phyloP scores from a whole-genome alignment of 2,888 invertebrate species.

The Morpho helenor region DNA sequence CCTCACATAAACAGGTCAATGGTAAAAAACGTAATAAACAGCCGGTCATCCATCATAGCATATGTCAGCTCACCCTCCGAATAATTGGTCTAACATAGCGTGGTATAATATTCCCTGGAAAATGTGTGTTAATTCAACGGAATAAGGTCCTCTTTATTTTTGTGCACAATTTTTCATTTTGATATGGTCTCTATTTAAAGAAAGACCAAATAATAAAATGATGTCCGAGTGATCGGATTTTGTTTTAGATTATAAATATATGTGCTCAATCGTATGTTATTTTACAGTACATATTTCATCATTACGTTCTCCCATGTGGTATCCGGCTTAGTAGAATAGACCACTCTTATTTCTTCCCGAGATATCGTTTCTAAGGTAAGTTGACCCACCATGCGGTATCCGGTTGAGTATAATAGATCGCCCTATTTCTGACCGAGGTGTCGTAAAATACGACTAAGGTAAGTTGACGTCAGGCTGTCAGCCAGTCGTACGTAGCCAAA shows the following conservation, averaged over 20 bases:
- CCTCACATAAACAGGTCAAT: slow-evolving; percentile 27
- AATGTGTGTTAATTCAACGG: slow-evolving; percentile 15
- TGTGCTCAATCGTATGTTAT: neutral
- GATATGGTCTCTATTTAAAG: slow-evolving; percentile 6
- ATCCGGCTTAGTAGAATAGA: no score
- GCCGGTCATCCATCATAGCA: slow-evolving; percentile 50
- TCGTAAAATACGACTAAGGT: no score
- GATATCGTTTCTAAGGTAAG: no score
- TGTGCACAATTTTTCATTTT: slow-evolving; percentile 8
- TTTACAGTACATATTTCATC: no score
- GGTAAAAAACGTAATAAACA: slow-evolving; percentile 50
- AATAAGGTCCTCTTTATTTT: slow-evolving; percentile 13
- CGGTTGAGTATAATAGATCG: no score
- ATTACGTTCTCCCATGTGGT: no score
- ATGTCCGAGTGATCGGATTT: slow-evolving; percentile 5
- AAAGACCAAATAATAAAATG: slow-evolving; percentile 10
- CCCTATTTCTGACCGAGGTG: no score
- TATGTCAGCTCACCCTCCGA: slow-evolving; percentile 42
- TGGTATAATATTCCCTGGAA: slow-evolving; percentile 11
- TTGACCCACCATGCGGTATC: no score
- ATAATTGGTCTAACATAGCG: slow-evolving; percentile 45
- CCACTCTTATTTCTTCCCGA: no score
- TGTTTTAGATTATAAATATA: neutral
- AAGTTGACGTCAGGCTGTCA: no score
- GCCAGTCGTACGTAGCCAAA: no score